A percentile compares a stretch with the other conserved stretches of the same genome.
phyloP scores from a whole-genome alignment of 2,797 vertebrate genomes.

The Tinamus major region DNA sequence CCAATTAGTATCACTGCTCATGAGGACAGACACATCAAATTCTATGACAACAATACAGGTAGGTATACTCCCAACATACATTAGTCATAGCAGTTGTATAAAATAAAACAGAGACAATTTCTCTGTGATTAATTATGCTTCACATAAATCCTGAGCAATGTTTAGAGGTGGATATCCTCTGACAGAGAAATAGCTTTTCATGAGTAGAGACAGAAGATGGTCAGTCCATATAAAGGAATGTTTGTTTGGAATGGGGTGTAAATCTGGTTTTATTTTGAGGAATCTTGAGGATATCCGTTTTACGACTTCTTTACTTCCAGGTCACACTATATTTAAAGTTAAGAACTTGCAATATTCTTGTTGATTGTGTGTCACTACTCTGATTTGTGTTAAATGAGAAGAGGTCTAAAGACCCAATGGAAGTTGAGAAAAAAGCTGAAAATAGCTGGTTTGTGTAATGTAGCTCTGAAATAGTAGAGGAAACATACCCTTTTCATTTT shows the following conservation, averaged over 20 bases:
- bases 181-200: background rate
- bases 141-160: background rate
- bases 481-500: background rate
- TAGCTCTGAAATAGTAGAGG: background rate
- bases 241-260: background rate
- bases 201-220: background rate
- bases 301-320: background rate
- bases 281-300: background rate
- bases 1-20: conserved; percentile 97
- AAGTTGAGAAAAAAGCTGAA: background rate
- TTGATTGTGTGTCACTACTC: background rate
- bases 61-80: background rate
- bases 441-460: background rate
- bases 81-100: background rate
- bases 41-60: conserved; percentile 97
- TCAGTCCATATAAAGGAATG: background rate
- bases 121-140: background rate
- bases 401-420: background rate
- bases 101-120: background rate
- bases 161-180: background rate
- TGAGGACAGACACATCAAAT: conserved; percentile 97
- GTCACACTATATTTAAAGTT: background rate
- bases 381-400: background rate
- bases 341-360: background rate
- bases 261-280: background rate